These are phyloP conservation scores for Aythya baeri DNA, from an alignment of 2,113 vertebrate genomes.

Conservation along the genomic window DNA sequence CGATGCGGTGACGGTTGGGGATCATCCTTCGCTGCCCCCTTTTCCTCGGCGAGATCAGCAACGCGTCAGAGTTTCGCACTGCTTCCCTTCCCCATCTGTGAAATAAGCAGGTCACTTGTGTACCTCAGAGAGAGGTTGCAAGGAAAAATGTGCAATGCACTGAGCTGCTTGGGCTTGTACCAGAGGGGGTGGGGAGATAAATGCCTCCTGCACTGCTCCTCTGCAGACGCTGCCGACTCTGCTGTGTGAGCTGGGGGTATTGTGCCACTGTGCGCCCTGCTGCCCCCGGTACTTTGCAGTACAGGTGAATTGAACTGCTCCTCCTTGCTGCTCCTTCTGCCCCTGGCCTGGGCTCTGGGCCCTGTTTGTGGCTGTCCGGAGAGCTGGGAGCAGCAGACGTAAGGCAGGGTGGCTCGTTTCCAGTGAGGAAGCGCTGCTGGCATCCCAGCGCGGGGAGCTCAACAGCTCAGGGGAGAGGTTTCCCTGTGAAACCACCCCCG, in stretches of 20 bases:
- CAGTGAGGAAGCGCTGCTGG: neutral
- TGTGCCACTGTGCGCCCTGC: neutral
- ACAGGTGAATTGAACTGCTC: neutral
- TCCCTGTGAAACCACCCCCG: neutral
- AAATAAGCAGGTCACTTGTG: neutral
- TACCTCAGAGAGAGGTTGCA: neutral
- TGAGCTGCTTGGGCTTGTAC: neutral
- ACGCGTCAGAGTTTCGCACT: accelerated
- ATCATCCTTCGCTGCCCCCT: accelerated
- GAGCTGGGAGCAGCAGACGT: neutral
- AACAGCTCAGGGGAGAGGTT: neutral
- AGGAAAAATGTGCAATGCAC: neutral
- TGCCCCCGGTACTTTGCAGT: neutral
- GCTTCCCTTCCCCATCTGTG: neutral
- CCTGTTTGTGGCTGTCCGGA: neutral
- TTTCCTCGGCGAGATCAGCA: neutral
- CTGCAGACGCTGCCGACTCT: neutral
- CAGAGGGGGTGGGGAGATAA: neutral
- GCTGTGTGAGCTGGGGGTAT: neutral
- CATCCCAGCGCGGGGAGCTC: neutral
- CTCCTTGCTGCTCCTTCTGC: neutral
- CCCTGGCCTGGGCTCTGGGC: neutral
- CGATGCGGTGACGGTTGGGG: neutral
- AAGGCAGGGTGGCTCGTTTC: neutral
- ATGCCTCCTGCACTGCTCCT: neutral